Conservation (phyloP, 2,888 invertebrate genomes). For the Luffia ferchaultella region DNA sequence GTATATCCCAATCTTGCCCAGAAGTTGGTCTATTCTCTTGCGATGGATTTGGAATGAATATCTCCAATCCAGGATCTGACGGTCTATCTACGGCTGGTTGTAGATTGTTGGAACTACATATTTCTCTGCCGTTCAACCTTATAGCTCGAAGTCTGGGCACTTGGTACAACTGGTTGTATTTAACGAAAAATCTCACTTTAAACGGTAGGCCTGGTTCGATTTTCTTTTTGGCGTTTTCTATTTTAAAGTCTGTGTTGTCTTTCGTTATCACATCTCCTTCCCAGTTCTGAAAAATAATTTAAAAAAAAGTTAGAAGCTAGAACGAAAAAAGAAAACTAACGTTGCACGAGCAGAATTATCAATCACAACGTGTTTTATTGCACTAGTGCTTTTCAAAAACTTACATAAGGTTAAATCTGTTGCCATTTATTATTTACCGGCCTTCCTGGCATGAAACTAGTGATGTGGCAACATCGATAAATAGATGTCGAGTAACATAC, state of each 20-base stretch:
- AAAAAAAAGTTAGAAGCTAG: not conserved
- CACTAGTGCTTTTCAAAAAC: no score
- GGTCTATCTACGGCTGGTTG: constrained; percentile 27
- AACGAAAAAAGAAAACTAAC: no score
- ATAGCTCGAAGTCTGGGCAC: constrained; percentile 58
- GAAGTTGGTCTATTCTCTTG: not conserved
- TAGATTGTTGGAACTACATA: constrained; percentile 55
- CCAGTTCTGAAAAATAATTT: constrained; percentile 52
- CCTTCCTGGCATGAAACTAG: no score
- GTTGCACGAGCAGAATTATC: no score
- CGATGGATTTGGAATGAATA: not conserved
- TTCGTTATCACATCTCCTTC: constrained; percentile 65
- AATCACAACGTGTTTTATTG: no score
- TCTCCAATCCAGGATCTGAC: constrained; percentile 14
- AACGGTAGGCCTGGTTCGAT: constrained; percentile 64
- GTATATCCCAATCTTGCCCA: not conserved
- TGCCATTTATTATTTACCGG: no score
- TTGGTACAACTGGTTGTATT: constrained; percentile 54
- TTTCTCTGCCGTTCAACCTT: constrained; percentile 63
- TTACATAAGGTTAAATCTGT: no score
- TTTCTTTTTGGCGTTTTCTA: constrained; percentile 64
- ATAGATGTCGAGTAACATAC: no score
- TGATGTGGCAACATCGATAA: no score
- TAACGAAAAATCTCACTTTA: constrained; percentile 67
- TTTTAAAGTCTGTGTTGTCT: constrained; percentile 67